phyloP scores from a whole-genome alignment of 2,888 invertebrate genomes.

The Polia nebulosa region DNA sequence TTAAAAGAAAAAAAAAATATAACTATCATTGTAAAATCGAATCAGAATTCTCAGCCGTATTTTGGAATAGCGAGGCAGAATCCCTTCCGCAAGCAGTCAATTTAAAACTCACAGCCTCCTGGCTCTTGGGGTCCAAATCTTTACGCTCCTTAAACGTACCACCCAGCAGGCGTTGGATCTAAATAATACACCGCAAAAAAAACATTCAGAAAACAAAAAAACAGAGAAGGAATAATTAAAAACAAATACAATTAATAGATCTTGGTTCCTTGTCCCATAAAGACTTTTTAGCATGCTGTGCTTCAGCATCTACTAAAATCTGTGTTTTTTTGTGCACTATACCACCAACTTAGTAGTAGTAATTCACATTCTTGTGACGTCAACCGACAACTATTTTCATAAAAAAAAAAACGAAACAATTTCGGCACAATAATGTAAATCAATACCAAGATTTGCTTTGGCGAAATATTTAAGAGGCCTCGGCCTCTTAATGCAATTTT shows the following conservation, averaged over 20 bases:
- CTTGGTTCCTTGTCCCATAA: slow-evolving; percentile 68
- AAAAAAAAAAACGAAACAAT: neutral
- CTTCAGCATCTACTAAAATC: slow-evolving; percentile 6
- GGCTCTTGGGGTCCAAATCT: slow-evolving; percentile 93
- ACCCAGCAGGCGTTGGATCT: slow-evolving; percentile 94
- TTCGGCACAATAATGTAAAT: slow-evolving; percentile 11
- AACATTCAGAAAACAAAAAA: slow-evolving; percentile 76
- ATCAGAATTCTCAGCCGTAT: slow-evolving; percentile 57
- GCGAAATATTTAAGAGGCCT: slow-evolving; percentile 30
- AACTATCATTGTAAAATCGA: slow-evolving; percentile 54
- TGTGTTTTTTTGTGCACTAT: slow-evolving; percentile 11
- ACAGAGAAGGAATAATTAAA: slow-evolving; percentile 66
- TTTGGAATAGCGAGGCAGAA: slow-evolving; percentile 52
- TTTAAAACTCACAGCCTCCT: slow-evolving; percentile 92
- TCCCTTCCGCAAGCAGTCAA: slow-evolving; percentile 69
- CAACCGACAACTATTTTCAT: neutral
- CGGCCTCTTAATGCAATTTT: no score
- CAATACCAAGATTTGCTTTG: slow-evolving; percentile 19
- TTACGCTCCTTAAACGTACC: slow-evolving; percentile 92
- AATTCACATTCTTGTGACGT: slow-evolving; percentile 16
- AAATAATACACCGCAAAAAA: slow-evolving; percentile 79
- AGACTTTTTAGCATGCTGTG: slow-evolving; percentile 46
- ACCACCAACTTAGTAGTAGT: neutral
- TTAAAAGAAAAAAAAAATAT: neutral
- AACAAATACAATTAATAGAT: slow-evolving; percentile 58